Conservation (phyloP, 2,797 vertebrate species). For the Malacoctenus gilli region DNA sequence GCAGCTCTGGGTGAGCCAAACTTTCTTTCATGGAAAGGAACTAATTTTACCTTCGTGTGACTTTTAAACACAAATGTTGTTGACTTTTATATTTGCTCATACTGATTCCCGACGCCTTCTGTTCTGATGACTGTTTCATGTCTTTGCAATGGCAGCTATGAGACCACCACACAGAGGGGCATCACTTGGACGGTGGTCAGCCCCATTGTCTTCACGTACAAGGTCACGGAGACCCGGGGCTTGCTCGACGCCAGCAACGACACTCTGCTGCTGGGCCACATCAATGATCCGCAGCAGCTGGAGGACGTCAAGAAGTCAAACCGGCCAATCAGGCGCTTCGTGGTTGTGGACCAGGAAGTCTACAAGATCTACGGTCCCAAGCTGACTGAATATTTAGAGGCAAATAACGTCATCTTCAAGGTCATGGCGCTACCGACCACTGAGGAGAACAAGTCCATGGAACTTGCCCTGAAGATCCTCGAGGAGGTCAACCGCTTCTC, state of each 20-base stretch:
- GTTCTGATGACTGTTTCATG: constrained; percentile 1
- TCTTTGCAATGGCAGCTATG: constrained; percentile 74
- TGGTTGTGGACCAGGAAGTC: constrained; percentile 84
- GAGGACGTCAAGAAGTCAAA: constrained; percentile 62
- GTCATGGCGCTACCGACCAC: constrained; percentile 82
- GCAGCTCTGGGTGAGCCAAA: no score
- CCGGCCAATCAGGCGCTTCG: constrained; percentile 79
- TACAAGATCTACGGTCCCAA: constrained; percentile 80
- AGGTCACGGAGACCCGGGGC: constrained; percentile 79
- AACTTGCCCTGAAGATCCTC: constrained; percentile 81
- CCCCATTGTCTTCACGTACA: constrained; percentile 84
- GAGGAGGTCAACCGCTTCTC: constrained; percentile 84
- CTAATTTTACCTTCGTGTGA: no score
- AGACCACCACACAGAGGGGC: constrained; percentile 71
- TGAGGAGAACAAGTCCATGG: constrained; percentile 86
- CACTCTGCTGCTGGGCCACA: constrained; percentile 83
- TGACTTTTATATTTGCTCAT: no score
- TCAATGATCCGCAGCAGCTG: constrained; percentile 73
- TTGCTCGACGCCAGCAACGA: constrained; percentile 81
- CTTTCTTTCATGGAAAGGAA: no score
- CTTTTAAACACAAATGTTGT: no score
- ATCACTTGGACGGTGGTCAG: constrained; percentile 84
- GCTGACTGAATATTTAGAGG: constrained; percentile 79
- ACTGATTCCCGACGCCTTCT: no score
- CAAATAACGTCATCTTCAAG: constrained; percentile 77